A percentile compares a stretch with the other conserved stretches of the same genome.
These are phyloP conservation scores for Perizoma affinitatum DNA, from an alignment of 2,888 invertebrate species.

Conservation along the genomic window DNA sequence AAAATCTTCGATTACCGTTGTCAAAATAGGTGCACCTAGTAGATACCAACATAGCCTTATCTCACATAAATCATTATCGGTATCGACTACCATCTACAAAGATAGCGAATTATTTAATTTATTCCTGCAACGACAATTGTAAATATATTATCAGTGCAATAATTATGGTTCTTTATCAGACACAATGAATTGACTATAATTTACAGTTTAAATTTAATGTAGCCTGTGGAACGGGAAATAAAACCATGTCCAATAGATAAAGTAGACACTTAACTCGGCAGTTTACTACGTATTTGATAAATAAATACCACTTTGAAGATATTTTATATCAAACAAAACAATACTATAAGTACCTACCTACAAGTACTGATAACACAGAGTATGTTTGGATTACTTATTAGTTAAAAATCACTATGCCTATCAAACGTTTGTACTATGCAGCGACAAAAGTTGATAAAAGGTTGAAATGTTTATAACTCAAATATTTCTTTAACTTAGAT, in stretches of 20 bases:
- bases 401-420: too few relatives aligned
- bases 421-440: too few relatives aligned
- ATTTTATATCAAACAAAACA: slow-evolving; percentile 6
- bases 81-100: slow-evolving; percentile 24
- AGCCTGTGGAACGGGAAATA: slow-evolving; percentile 46
- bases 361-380: too few relatives aligned
- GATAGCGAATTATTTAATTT: slow-evolving; percentile 23
- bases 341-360: not conserved
- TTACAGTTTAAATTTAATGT: slow-evolving; percentile 44
- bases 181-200: slow-evolving; percentile 38
- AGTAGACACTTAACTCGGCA: slow-evolving; percentile 23
- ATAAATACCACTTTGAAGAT: slow-evolving; percentile 11
- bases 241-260: slow-evolving; percentile 33
- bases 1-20: slow-evolving; percentile 3
- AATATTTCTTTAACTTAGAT: too few relatives aligned
- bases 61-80: slow-evolving; percentile 23
- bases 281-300: slow-evolving; percentile 23
- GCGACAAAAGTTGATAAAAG: too few relatives aligned
- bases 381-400: not conserved
- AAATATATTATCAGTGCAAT: slow-evolving; percentile 40
- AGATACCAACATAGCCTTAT: slow-evolving; percentile 8
- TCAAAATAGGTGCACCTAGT: slow-evolving; percentile 1
- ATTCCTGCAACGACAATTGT: slow-evolving; percentile 35
- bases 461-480: too few relatives aligned
- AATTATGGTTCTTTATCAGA: slow-evolving; percentile 40